These are phyloP conservation scores for Camarhynchus parvulus DNA, from an alignment of 2,113 vertebrate species.

Conservation along the genomic window DNA sequence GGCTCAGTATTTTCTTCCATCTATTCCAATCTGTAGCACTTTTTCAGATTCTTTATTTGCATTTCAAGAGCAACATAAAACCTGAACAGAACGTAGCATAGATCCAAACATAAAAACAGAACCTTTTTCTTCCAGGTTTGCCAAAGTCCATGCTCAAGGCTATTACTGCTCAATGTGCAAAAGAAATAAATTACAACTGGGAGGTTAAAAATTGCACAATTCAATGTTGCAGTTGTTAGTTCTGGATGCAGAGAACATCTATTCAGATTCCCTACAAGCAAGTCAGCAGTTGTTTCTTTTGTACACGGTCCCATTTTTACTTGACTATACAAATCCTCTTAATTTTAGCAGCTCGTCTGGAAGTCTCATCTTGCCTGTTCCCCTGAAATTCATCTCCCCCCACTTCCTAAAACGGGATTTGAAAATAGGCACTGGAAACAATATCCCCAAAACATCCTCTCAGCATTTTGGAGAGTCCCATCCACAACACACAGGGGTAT, in stretches of 20 bases:
- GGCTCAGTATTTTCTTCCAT: background rate
- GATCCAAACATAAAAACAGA: background rate
- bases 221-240: background rate
- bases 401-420: background rate
- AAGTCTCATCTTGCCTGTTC: conserved; percentile 45
- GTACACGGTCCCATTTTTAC: background rate
- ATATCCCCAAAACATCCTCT: background rate
- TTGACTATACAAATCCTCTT: conserved; percentile 52
- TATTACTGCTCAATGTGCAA: background rate
- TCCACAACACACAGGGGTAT: background rate
- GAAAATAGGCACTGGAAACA: conserved; percentile 9
- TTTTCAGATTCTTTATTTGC: conserved; percentile 12
- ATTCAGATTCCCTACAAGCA: conserved; percentile 26
- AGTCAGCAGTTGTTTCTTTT: conserved; percentile 59
- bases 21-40: background rate
- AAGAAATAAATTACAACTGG: conserved; percentile 4
- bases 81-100: background rate
- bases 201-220: conserved; percentile 47
- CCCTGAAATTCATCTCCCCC: conserved; percentile 25
- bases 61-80: conserved; percentile 20
- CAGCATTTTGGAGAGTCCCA: background rate
- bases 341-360: conserved; percentile 41
- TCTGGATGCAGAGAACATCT: conserved; percentile 25
- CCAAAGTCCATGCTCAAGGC: background rate
- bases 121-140: background rate